Evolutionary conservation across 1,140 invertebrate species (phyloP), one percentile per base, ranked within the genome.

Genomic region (Drosophila insularis): DNA sequence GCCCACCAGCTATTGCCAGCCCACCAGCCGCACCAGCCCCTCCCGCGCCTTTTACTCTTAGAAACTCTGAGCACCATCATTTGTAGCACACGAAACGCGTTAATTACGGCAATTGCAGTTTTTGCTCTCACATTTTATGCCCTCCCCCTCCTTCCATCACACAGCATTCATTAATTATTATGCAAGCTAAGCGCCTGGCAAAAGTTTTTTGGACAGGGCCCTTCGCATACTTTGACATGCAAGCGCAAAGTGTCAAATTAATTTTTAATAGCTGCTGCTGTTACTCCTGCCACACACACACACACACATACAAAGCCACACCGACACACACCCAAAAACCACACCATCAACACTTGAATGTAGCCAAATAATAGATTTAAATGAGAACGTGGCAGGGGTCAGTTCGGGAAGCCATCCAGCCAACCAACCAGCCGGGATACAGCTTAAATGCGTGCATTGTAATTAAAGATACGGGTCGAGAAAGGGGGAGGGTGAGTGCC

Each of bases 231-330:
- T 89, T 89, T 89, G 86, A 89, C 85, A 89, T 89, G 85, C 85
- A 81, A 89, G 78, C 85, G 74, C 81, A 89, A 85, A 78, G 86
- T 89, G 85, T 89, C 85, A 89, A 89, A 89, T 89, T 89, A 89
- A 89, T 89, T 89, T 89, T 89, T 89, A 89, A 89, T 89, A 82
- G 86, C 80, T 68, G 59, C 62, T 27, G 23, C 19, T 21, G 53
- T 10, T 4, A 31, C 31, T 17, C 63, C 54, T 4, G 13, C 54
- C 23, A 32, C 35, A 17, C 80, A 23, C 68, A 37, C 68, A 50
- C 31, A 54, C 14, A 35, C 55, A 50, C 53, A 10, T n/a, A n/a
- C n/a, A n/a, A n/a, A n/a, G n/a, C n/a, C 14, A 17, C 32, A 65
- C 17, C 17, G 2, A 14, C 32, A 17, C 77, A 14, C 63, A 35